These are phyloP conservation scores for Holcopasites calliopsidis DNA, from an alignment of 1,140 invertebrate genomes.

Conservation along the genomic window DNA sequence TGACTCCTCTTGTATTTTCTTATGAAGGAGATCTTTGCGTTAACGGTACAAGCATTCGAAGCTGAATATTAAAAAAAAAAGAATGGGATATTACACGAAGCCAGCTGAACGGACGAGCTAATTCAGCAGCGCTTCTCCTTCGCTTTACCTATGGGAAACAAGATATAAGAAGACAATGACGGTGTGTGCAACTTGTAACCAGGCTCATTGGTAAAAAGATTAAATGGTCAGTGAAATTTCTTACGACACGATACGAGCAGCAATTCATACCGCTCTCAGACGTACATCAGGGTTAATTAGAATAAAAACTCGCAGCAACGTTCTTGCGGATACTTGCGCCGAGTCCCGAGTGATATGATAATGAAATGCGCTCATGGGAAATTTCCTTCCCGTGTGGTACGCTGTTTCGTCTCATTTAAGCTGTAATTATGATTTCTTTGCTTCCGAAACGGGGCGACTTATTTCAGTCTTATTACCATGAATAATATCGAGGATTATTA, in stretches of 20 bases:
- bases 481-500: background rate
- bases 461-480: background rate
- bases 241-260: background rate
- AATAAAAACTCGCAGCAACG: background rate
- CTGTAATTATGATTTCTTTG: background rate
- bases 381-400: background rate
- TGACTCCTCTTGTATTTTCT: background rate
- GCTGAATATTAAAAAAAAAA: background rate
- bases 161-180: conserved; percentile 5
- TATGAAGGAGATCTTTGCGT: no score
- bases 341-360: background rate
- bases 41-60: no score
- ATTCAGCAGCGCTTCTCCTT: background rate
- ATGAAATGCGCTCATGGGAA: conserved; percentile 3
- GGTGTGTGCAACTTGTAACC: background rate
- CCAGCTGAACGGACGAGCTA: background rate
- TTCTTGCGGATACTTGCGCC: background rate
- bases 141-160: background rate
- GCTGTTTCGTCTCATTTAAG: background rate
- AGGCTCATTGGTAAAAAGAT: background rate
- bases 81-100: background rate
- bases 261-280: background rate
- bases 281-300: background rate
- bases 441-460: background rate
- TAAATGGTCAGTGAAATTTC: background rate